Evolutionary conservation across 2,113 vertebrate species (phyloP).

Genomic region (Gymnorhina tibicen): DNA sequence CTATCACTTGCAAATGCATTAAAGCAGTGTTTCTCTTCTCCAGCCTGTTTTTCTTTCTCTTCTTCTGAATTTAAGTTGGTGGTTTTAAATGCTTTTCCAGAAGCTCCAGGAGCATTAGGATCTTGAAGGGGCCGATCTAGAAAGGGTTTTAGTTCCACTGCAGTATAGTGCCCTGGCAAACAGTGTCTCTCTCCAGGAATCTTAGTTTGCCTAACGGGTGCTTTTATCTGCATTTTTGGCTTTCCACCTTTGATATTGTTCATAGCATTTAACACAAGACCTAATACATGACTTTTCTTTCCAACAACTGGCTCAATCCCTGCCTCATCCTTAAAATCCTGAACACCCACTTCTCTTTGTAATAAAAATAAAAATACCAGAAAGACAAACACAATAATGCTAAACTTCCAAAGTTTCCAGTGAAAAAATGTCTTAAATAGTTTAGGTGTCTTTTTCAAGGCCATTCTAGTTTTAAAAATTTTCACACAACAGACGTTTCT

Average conservation of each 20-base stretch:
- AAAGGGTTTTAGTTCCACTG: constrained; percentile 84
- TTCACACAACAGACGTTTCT: constrained; percentile 11
- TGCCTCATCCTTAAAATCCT: constrained; percentile 81
- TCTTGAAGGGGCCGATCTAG: constrained; percentile 87
- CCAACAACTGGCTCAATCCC: constrained; percentile 78
- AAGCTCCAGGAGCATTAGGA: constrained; percentile 87
- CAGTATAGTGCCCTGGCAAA: constrained; percentile 86
- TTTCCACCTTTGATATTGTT: constrained; percentile 91
- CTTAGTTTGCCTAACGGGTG: constrained; percentile 81
- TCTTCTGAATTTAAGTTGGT: constrained; percentile 81
- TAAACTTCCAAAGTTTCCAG: constrained; percentile 83
- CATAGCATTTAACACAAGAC: constrained; percentile 89
- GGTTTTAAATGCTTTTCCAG: constrained; percentile 86
- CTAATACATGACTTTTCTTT: constrained; percentile 87
- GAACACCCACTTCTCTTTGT: constrained; percentile 91
- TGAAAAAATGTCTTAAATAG: constrained; percentile 74
- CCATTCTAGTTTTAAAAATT: constrained; percentile 77
- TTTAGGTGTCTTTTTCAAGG: constrained; percentile 76
- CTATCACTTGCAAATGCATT: constrained; percentile 95
- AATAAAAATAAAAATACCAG: constrained; percentile 91
- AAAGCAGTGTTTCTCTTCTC: constrained; percentile 95
- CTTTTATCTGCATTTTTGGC: constrained; percentile 97
- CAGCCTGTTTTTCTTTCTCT: constrained; percentile 88
- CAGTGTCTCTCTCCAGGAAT: constrained; percentile 71
- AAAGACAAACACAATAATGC: constrained; percentile 82